Base-by-base conservation (phyloP, 2,797 vertebrate species). In the Gorsachius magnificus region DNA sequence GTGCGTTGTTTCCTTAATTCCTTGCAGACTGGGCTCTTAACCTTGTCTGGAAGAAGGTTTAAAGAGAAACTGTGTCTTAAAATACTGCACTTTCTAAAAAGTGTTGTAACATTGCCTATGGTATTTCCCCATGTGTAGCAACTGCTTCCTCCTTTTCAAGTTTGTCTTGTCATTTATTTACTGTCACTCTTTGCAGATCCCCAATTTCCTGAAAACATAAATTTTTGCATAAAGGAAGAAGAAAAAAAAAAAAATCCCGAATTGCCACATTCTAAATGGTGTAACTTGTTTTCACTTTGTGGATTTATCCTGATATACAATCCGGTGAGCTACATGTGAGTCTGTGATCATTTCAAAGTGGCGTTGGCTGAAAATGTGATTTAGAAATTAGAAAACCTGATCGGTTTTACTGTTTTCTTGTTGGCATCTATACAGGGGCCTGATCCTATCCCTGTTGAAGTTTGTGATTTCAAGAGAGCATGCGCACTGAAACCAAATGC, bases 81-180 rank as follows among this genome's bases (percentile, higher is more conserved):
- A 84, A 33, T 16, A 22, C 20, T 57, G 38, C 12, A 3, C 53
- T 92, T 74, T 41, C 3, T 45, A 65, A 1, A 10, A 60, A 64
- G 38, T 54, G 65, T 10, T 66, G 53, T 48, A 57, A 83, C 35
- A 7, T 7, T 48, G 33, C 38, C 14, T 8, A 0, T 6, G 63
- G 51, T 53, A 11, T 70, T 94, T 90, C 41, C 79, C 74, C 31
- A 16, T 10, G 29, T 53, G 9, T 16, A 29, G 71, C 83, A 79
- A 83, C 41, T 38, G 21, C 64, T 96, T 97, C 96, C 81, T 83
- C 83, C 85, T 92, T 79, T 43, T 89, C 20, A 31, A 8, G 50
- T 70, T 53, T 63, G 33, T 69, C 33, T 80, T 2, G 2, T 35
- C 45, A 22, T 63, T 70, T 88, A 43, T 29, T 66, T 69, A 19